These are phyloP conservation scores for Epirrhoe alternata DNA, from an alignment of 2,888 invertebrate genomes.

Conservation along the genomic window DNA sequence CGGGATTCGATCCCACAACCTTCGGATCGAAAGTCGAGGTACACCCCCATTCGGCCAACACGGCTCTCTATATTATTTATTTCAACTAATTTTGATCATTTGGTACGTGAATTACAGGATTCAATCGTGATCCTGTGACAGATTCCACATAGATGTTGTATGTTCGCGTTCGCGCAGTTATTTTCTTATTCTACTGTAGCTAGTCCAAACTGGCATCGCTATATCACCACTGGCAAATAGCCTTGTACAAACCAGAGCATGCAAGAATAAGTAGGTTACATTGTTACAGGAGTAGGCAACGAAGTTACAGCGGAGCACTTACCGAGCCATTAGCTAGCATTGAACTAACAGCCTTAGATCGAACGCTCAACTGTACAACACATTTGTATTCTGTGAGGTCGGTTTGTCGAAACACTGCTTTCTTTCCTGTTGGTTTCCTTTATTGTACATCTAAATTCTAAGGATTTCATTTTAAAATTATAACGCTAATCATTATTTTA, in stretches of 20 bases:
- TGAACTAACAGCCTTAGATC: conserved; percentile 46
- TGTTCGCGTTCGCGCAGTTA: not conserved
- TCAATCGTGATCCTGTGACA: too few species aligned
- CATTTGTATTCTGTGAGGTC: not conserved
- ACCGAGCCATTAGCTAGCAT: conserved; percentile 36
- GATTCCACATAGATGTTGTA: too few species aligned
- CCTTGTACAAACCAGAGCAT: conserved; percentile 1
- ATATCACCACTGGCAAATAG: not conserved
- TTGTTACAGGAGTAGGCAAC: conserved; percentile 38
- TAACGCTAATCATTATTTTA: too few species aligned
- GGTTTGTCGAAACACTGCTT: not conserved
- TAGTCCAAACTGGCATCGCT: not conserved
- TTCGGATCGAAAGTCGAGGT: too few species aligned
- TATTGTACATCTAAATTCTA: too few species aligned
- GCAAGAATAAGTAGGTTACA: conserved; percentile 32
- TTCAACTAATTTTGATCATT: too few species aligned
- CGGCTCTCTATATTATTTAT: too few species aligned
- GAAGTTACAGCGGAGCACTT: conserved; percentile 41
- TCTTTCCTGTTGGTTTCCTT: too few species aligned
- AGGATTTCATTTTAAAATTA: too few species aligned
- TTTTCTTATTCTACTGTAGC: not conserved
- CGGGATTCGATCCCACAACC: too few species aligned
- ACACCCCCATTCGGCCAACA: too few species aligned
- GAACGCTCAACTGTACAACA: conserved; percentile 31
- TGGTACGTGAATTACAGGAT: too few species aligned